Conservation (phyloP, 2,888 invertebrate genomes). For the Cheilosia soror region DNA sequence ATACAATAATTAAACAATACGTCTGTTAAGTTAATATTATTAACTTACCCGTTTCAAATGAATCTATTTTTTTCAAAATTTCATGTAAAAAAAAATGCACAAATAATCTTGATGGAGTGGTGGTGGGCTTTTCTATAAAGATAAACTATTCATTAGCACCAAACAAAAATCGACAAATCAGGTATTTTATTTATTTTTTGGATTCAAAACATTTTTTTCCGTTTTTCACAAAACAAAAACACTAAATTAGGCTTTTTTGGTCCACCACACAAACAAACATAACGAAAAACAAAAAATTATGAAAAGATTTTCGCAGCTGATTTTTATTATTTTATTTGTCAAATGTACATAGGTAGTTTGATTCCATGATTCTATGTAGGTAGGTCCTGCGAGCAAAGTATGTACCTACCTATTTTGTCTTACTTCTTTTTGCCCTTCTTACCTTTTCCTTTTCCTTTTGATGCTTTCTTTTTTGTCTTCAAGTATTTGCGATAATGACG, state of each 20-base stretch:
- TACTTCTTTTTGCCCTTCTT: conserved; percentile 40
- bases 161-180: conserved; percentile 44
- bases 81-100: conserved; percentile 31
- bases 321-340: conserved; percentile 16
- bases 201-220: conserved; percentile 73
- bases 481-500: conserved; percentile 79
- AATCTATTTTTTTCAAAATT: neutral
- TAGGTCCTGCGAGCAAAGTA: too few relatives aligned
- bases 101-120: conserved; percentile 62
- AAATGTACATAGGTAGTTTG: too few relatives aligned
- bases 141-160: conserved; percentile 53
- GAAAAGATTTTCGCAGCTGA: conserved; percentile 15
- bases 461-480: conserved; percentile 27
- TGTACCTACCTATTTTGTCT: neutral
- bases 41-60: neutral
- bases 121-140: conserved; percentile 59
- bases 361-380: too few relatives aligned
- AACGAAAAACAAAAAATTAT: conserved; percentile 48
- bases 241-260: conserved; percentile 34
- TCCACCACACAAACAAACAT: conserved; percentile 51
- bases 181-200: conserved; percentile 48
- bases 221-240: conserved; percentile 45
- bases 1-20: too few relatives aligned
- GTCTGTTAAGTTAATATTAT: too few relatives aligned
- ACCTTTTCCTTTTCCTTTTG: conserved; percentile 22